Evolutionary conservation across 2,113 vertebrate genomes (phyloP).

Genomic region (Boleophthalmus pectinirostris): DNA sequence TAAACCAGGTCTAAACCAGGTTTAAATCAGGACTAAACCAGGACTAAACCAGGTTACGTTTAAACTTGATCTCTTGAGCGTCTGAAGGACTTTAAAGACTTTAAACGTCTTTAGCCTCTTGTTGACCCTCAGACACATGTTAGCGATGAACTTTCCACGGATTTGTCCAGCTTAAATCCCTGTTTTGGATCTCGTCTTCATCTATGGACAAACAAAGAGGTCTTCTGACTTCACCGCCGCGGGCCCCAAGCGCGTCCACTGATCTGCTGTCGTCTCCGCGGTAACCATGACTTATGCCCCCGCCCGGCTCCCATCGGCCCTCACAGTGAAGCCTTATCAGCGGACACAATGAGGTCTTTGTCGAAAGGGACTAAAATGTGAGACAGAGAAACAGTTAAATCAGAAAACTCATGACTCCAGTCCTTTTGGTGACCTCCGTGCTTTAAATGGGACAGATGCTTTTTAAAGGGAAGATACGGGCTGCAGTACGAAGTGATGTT

Average conservation of each 20-base stretch:
- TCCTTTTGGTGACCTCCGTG: constrained; percentile 67
- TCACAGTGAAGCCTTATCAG: constrained; percentile 74
- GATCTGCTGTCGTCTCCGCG: constrained; percentile 69
- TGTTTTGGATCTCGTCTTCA: constrained; percentile 30
- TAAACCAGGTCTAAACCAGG: no score
- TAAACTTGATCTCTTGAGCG: no score
- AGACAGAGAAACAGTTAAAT: constrained; percentile 55
- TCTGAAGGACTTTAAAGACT: no score
- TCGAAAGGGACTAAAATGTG: constrained; percentile 68
- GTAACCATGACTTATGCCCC: constrained; percentile 71
- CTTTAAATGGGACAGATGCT: constrained; percentile 26
- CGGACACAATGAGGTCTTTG: constrained; percentile 69
- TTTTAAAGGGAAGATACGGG: not conserved
- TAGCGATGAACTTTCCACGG: constrained; percentile 29
- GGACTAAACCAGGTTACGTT: no score
- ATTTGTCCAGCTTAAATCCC: not conserved
- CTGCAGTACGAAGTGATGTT: not conserved
- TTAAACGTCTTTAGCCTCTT: not conserved
- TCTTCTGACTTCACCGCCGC: constrained; percentile 68
- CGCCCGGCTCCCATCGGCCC: constrained; percentile 73
- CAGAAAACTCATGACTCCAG: constrained; percentile 67
- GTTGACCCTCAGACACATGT: constrained; percentile 1
- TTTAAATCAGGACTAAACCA: no score
- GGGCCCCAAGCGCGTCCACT: constrained; percentile 71
- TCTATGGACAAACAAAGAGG: constrained; percentile 68